These are phyloP conservation scores for Rhipidura dahli DNA, from an alignment of 2,113 vertebrate species.

Conservation along the genomic window DNA sequence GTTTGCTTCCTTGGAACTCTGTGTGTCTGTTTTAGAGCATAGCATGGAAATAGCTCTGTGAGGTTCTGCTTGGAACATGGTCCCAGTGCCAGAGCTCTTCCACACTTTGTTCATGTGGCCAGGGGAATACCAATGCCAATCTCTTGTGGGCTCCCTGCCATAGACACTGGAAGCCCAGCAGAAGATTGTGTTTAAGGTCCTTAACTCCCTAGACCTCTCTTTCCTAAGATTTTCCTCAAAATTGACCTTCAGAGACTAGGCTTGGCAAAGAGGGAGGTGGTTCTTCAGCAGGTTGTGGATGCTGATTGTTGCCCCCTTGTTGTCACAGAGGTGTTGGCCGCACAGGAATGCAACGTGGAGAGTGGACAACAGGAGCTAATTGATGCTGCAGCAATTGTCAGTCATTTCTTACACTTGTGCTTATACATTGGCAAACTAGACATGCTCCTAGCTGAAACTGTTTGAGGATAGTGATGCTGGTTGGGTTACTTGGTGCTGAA, in stretches of 20 bases:
- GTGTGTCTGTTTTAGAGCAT: background rate
- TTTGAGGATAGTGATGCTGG: background rate
- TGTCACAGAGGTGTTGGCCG: background rate
- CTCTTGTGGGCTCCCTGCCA: background rate
- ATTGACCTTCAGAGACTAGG: background rate
- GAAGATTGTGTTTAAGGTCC: background rate
- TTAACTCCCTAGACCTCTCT: background rate
- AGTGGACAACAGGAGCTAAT: background rate
- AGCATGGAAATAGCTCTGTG: background rate
- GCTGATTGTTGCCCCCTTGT: background rate
- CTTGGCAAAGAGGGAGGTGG: background rate
- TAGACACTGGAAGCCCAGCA: background rate
- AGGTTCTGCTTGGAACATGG: background rate
- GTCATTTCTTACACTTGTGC: accelerated
- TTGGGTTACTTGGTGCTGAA: background rate
- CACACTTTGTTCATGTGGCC: accelerated
- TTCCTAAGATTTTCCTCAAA: background rate
- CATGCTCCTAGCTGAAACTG: background rate
- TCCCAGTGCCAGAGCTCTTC: background rate
- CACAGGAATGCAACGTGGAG: background rate
- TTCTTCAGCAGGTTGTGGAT: background rate
- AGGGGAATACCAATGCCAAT: background rate
- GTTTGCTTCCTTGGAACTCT: background rate
- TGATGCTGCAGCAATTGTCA: background rate
- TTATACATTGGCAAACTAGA: background rate